These are phyloP conservation scores for Nanorana parkeri DNA, from an alignment of 2,113 vertebrate genomes.

Conservation along the genomic window DNA sequence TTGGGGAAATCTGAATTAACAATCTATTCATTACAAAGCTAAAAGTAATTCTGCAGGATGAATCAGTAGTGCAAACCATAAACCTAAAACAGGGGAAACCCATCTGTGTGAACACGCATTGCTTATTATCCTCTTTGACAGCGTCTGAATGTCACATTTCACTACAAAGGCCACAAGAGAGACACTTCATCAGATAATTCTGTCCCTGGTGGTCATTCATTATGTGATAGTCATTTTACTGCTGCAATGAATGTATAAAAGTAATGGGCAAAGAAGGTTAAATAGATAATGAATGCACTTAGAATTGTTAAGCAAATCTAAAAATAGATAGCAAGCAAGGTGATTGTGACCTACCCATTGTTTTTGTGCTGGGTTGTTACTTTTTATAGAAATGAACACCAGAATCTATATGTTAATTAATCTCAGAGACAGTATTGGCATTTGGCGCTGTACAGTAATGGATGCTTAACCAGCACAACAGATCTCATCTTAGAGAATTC, in stretches of 20 bases:
- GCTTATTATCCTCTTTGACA: slow-evolving; percentile 20
- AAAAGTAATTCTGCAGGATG: neutral
- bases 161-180: slow-evolving; percentile 9
- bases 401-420: slow-evolving; percentile 35
- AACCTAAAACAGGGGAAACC: slow-evolving; percentile 20
- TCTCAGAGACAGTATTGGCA: slow-evolving; percentile 43
- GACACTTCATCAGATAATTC: slow-evolving; percentile 51
- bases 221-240: slow-evolving; percentile 49
- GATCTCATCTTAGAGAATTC: too few species aligned
- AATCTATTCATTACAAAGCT: neutral
- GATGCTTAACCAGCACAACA: slow-evolving; percentile 15
- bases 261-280: slow-evolving; percentile 50
- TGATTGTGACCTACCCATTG: slow-evolving; percentile 49
- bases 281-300: slow-evolving; percentile 48
- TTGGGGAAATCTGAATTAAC: neutral
- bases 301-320: slow-evolving; percentile 36
- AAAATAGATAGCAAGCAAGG: slow-evolving; percentile 45
- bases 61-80: slow-evolving; percentile 1
- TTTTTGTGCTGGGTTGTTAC: slow-evolving; percentile 18
- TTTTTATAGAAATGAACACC: slow-evolving; percentile 35
- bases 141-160: slow-evolving; percentile 49
- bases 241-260: slow-evolving; percentile 32
- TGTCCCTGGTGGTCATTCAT: slow-evolving; percentile 49
- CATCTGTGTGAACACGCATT: slow-evolving; percentile 11
- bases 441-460: slow-evolving; percentile 18